Base-by-base conservation (phyloP, 2,888 invertebrate species). In the Zhengitettix transpicula region DNA sequence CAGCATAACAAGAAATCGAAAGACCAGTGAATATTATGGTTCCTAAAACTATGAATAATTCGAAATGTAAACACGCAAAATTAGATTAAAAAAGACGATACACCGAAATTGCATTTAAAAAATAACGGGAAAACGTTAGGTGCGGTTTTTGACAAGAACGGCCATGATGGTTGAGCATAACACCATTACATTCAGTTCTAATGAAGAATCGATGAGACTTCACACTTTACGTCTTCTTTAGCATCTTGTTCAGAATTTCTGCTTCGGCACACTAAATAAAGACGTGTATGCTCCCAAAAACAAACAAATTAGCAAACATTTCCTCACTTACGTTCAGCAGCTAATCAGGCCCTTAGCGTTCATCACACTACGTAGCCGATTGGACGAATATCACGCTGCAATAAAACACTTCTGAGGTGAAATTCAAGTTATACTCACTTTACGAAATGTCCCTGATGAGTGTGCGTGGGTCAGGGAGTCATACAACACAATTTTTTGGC, bases 381-480 rank as follows among this genome's bases (percentile, higher is more conserved):
- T 47, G 12, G 12, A 47, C n/a, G n/a, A 12, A 47, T 28, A 28
- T n/a, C 47, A 47, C n/a, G 47, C n/a, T 47, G n/a, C 12, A 47
- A 14, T 58, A 41, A 42, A 42, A 40, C 42, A 16, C 44, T 42
- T 54, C 10, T 40, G 9, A 55, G 14, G 11, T 52, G 40, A 40
- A 57, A 52, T 57, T 52, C 17, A 40, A 15, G 28, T 15, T 47
- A 57, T 62, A 64, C 60, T 65, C 55, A 65, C 65, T 64, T 61
- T 62, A 60, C 58, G 62, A 60, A 62, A 62, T 56, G 63, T 59
- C 62, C 60, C 58, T 57, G 62, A 57, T 61, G 60, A 56, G 57
- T 58, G 52, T 60, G 53, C 56, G 44, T 53, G 55, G 62, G 64
- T 64, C 64, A 64, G 62, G 64, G 64, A 65, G 58, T 63, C 65